Evolutionary conservation across 1,140 invertebrate species (phyloP).

Genomic region (Drosophila suzukii): DNA sequence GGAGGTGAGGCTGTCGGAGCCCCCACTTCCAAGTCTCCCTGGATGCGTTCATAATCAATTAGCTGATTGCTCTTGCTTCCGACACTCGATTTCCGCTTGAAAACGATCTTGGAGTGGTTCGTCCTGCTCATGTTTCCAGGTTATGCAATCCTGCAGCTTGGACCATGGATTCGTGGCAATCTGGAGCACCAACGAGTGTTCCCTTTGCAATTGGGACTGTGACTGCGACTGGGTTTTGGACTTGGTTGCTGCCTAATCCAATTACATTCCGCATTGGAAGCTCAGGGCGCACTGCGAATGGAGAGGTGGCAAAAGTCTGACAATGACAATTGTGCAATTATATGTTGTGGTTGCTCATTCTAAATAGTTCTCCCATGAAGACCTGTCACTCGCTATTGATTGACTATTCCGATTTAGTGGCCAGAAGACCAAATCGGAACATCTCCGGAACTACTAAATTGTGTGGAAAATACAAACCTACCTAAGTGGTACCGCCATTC

Average conservation of each 20-base stretch:
- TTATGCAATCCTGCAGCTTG: constrained; percentile 23
- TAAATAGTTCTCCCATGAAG: constrained; percentile 9
- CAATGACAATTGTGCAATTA: constrained; percentile 51
- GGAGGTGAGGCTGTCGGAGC: background rate
- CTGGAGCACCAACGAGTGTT: constrained; percentile 5
- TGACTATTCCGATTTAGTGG: background rate
- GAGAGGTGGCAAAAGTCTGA: constrained; percentile 32
- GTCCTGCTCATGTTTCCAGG: constrained; percentile 19
- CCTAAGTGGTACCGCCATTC: no score
- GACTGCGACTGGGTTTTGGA: constrained; percentile 20
- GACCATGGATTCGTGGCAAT: background rate
- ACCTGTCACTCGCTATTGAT: constrained; percentile 16
- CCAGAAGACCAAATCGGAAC: background rate
- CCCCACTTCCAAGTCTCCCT: constrained; percentile 7
- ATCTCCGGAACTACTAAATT: background rate
- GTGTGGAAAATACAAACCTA: background rate
- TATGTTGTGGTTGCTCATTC: constrained; percentile 34
- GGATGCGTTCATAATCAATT: constrained; percentile 36
- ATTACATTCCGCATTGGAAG: constrained; percentile 36
- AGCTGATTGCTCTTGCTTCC: constrained; percentile 8
- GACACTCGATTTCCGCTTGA: constrained; percentile 34
- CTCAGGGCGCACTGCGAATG: constrained; percentile 10
- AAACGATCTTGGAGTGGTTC: constrained; percentile 25
- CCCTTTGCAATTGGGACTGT: constrained; percentile 22
- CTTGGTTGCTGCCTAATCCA: constrained; percentile 36